phyloP scores from a whole-genome alignment of 2,888 invertebrate species.

The Schizaphis graminum region DNA sequence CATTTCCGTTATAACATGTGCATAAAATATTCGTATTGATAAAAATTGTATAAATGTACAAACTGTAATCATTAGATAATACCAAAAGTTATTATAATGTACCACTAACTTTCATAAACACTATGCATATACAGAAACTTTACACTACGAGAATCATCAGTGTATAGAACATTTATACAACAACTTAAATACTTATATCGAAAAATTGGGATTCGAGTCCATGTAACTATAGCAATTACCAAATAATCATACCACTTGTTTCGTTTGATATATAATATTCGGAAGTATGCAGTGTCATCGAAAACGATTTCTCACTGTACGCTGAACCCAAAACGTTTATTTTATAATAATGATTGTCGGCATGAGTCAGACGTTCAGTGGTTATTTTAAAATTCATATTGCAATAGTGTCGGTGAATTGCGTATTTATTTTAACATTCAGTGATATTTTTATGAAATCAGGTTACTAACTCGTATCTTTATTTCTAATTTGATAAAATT shows the following conservation, averaged over 20 bases:
- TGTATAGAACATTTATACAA: too few species aligned
- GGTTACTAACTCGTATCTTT: background rate
- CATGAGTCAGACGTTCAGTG: background rate
- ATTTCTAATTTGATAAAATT: background rate
- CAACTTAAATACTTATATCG: too few species aligned
- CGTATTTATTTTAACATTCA: background rate
- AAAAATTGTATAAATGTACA: background rate
- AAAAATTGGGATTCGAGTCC: too few species aligned
- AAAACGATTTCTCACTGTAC: background rate
- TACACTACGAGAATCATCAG: too few species aligned
- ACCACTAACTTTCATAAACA: background rate
- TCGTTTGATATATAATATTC: background rate
- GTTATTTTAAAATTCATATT: background rate
- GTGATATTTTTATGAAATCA: background rate
- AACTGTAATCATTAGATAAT: background rate
- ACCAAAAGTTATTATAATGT: background rate
- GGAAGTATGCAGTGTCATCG: background rate
- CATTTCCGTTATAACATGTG: background rate
- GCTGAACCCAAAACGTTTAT: background rate
- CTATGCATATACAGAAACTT: background rate
- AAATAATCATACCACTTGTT: background rate
- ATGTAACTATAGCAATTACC: background rate
- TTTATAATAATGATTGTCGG: constrained; percentile 1
- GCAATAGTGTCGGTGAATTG: background rate
- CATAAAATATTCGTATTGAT: background rate